Evolutionary conservation across 1,140 invertebrate genomes (phyloP).

Genomic region (Drosophila sturtevanti): DNA sequence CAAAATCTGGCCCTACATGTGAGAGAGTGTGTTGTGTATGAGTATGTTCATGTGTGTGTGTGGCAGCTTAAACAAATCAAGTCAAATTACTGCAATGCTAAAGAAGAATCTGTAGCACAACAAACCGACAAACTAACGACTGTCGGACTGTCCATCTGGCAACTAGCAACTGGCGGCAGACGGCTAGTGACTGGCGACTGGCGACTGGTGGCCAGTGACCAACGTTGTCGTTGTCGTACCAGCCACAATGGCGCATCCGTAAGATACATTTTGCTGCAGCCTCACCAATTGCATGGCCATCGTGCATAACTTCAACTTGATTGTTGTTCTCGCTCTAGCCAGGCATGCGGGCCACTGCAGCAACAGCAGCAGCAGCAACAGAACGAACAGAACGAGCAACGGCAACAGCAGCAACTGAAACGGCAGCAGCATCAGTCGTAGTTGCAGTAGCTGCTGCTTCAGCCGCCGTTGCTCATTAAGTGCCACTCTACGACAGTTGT

Average conservation of each 20-base stretch:
- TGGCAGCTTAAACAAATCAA: conserved; percentile 75
- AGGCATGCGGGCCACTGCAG: conserved; percentile 72
- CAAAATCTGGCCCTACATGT: conserved; percentile 15
- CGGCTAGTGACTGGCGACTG: neutral
- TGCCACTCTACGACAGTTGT: conserved; percentile 79
- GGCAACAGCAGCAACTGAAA: conserved; percentile 26
- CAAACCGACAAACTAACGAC: conserved; percentile 34
- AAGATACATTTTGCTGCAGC: conserved; percentile 65
- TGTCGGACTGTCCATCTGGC: conserved; percentile 4
- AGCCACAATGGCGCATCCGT: conserved; percentile 71
- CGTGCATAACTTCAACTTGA: conserved; percentile 75
- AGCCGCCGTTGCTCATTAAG: conserved; percentile 75
- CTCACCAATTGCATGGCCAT: conserved; percentile 73
- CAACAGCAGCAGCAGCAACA: conserved; percentile 8
- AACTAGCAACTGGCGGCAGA: neutral
- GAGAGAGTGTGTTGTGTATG: neutral
- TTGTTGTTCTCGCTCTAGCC: conserved; percentile 52
- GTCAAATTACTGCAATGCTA: conserved; percentile 76
- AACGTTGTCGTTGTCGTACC: conserved; percentile 50
- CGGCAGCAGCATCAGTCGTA: conserved; percentile 25
- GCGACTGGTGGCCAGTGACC: conserved; percentile 31
- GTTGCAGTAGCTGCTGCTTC: conserved; percentile 28
- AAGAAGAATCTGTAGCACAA: conserved; percentile 69
- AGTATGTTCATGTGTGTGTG: conserved; percentile 34
- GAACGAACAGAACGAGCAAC: conserved; percentile 17